phyloP scores from a whole-genome alignment of 2,113 vertebrate genomes.

The Opisthocomus hoazin region DNA sequence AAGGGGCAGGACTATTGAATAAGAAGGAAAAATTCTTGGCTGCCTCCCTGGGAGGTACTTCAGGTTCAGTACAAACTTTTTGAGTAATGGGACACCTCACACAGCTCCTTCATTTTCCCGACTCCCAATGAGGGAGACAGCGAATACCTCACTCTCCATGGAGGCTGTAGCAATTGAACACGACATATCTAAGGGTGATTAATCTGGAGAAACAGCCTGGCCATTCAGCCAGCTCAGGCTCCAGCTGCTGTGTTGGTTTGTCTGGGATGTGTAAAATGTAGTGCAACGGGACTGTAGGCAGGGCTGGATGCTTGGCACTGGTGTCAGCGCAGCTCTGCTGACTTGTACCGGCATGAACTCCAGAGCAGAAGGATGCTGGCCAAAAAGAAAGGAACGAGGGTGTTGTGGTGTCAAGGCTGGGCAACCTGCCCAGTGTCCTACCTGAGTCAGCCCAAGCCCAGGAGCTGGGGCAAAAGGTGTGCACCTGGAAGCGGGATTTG shows the following conservation, averaged over 20 bases:
- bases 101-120: neutral
- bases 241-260: neutral
- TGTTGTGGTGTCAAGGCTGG: neutral
- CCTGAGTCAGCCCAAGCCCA: neutral
- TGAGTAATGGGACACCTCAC: constrained; percentile 16
- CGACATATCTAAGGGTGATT: neutral
- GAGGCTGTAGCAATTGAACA: neutral
- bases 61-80: neutral
- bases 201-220: neutral
- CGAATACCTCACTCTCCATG: neutral
- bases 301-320: neutral
- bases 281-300: neutral
- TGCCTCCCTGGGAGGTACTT: neutral
- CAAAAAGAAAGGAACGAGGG: neutral
- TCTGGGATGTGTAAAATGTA: neutral
- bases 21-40: constrained; percentile 10
- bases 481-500: neutral
- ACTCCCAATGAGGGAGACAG: constrained; percentile 9
- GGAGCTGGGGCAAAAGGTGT: neutral
- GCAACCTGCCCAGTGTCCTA: neutral
- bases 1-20: neutral
- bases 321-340: neutral
- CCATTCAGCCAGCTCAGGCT: neutral
- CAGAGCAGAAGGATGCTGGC: neutral
- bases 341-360: neutral